Evolutionary conservation across 2,113 vertebrate species (phyloP).

Genomic region (Excalfactoria chinensis): DNA sequence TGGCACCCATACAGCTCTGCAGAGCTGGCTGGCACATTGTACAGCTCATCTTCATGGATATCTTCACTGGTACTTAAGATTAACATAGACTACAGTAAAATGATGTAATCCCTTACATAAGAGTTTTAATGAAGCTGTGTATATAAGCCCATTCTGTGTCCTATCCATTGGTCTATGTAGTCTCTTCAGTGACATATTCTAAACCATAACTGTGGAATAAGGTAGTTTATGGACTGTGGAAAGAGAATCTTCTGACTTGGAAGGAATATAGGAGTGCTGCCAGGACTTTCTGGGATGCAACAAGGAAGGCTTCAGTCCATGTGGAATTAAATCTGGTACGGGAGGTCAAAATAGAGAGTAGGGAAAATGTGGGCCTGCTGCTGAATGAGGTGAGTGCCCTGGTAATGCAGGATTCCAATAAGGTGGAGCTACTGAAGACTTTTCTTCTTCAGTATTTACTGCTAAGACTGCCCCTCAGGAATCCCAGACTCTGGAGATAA

Average conservation of each 20-base stretch:
- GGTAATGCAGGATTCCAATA: not conserved
- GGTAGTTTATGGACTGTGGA: not conserved
- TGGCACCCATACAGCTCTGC: accelerated
- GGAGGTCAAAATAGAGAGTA: not conserved
- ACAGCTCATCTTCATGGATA: not conserved
- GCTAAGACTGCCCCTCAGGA: not conserved
- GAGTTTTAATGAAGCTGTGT: too few relatives aligned
- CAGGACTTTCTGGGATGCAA: not conserved
- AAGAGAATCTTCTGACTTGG: not conserved
- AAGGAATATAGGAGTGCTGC: not conserved
- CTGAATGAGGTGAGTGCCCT: not conserved
- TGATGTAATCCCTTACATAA: not conserved
- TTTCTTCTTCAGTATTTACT: not conserved
- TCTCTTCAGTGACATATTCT: not conserved
- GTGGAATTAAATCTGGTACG: too few relatives aligned
- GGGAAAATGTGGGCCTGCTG: not conserved
- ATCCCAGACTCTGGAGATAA: not conserved
- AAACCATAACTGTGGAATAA: not conserved
- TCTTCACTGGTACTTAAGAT: not conserved
- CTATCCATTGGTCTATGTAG: too few relatives aligned
- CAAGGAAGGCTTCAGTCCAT: too few relatives aligned
- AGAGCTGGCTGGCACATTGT: accelerated
- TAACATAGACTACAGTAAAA: not conserved
- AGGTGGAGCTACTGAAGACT: not conserved
- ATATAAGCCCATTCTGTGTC: accelerated